Conservation (phyloP, 2,888 invertebrate species). For the Pachliopta kotzebuea region DNA sequence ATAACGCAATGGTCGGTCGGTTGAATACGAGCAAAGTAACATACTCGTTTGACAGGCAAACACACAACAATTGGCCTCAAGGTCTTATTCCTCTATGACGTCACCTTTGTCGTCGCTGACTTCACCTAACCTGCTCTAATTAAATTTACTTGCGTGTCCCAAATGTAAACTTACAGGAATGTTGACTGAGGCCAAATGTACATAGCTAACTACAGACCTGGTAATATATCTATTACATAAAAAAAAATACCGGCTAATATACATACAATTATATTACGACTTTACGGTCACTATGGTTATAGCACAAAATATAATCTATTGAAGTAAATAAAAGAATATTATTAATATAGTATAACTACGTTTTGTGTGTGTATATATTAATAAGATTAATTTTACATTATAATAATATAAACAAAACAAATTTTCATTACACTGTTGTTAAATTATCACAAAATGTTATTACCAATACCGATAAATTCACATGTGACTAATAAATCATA, state of each 20-base stretch:
- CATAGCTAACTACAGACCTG: constrained; percentile 1
- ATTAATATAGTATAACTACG: too few relatives aligned
- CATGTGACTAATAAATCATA: constrained; percentile 72
- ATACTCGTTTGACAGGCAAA: not conserved
- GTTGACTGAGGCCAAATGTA: constrained; percentile 4
- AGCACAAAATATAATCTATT: too few relatives aligned
- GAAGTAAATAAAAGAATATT: too few relatives aligned
- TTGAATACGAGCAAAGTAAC: not conserved
- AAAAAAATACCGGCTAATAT: too few relatives aligned
- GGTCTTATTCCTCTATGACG: constrained; percentile 6
- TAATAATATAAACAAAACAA: too few relatives aligned
- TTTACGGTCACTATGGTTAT: too few relatives aligned
- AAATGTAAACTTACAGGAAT: constrained; percentile 6
- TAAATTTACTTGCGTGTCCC: constrained; percentile 9
- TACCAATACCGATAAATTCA: constrained; percentile 44
- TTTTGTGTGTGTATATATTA: too few relatives aligned
- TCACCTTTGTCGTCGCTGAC: constrained; percentile 7
- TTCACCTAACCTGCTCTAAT: constrained; percentile 7
- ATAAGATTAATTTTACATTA: too few relatives aligned
- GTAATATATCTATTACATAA: not conserved
- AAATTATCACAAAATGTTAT: constrained; percentile 5
- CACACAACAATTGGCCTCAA: not conserved
- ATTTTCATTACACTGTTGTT: not conserved
- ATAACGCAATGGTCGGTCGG: not conserved
- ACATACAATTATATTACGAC: too few relatives aligned